These are phyloP conservation scores for Pandemis corylana DNA, from an alignment of 2,888 invertebrate genomes.

Conservation along the genomic window DNA sequence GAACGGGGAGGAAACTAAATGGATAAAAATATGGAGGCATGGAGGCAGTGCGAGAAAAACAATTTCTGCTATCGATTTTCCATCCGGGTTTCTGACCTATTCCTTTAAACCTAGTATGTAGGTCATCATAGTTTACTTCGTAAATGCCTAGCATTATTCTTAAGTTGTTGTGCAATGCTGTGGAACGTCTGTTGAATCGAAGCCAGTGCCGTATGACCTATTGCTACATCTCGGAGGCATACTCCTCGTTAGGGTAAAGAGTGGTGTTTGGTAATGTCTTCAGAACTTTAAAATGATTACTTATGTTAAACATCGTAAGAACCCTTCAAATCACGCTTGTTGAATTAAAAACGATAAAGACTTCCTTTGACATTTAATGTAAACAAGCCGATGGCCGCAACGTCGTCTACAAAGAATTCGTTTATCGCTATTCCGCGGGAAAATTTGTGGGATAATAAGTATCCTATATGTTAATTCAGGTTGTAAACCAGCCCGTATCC, in stretches of 20 bases:
- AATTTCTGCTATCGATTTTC: slow-evolving; percentile 15
- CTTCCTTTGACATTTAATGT: not conserved
- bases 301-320: not conserved
- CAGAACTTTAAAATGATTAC: not conserved
- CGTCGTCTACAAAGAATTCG: too few relatives aligned
- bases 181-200: slow-evolving; percentile 21
- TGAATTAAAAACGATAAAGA: not conserved
- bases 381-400: not conserved
- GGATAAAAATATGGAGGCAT: not conserved
- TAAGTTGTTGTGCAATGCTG: slow-evolving; percentile 17
- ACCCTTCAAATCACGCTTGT: not conserved
- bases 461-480: too few relatives aligned
- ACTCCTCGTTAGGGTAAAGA: slow-evolving; percentile 5
- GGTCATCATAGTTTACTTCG: slow-evolving; percentile 34
- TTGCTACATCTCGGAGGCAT: slow-evolving; percentile 26
- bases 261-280: not conserved
- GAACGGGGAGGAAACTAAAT: not conserved
- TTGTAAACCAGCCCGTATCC: too few relatives aligned
- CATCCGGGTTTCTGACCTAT: slow-evolving; percentile 13
- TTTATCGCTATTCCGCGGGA: too few relatives aligned
- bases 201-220: slow-evolving; percentile 28
- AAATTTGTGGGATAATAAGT: too few relatives aligned
- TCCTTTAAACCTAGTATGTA: slow-evolving; percentile 21
- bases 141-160: slow-evolving; percentile 34
- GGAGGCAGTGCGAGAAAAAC: not conserved